phyloP scores from a whole-genome alignment of 2,888 invertebrate species.

The Agrilus mali region DNA sequence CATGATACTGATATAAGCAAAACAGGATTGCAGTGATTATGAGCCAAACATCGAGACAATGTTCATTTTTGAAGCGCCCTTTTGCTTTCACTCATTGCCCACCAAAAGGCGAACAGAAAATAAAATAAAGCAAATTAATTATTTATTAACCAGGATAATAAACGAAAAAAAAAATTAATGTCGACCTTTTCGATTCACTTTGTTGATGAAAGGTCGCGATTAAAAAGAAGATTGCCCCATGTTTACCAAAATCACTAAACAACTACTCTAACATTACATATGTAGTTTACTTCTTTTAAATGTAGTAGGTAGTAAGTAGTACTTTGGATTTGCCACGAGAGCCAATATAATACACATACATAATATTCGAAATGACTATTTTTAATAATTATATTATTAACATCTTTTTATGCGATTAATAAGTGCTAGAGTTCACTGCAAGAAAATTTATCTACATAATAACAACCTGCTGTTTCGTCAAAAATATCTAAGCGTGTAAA shows the following conservation, averaged over 20 bases:
- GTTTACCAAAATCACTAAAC: constrained; percentile 26
- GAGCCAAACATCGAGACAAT: too few relatives aligned
- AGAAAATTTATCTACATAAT: constrained; percentile 7
- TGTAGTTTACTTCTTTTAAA: constrained; percentile 16
- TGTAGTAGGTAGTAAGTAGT: constrained; percentile 21
- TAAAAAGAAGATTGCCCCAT: constrained; percentile 22
- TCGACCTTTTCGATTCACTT: too few relatives aligned
- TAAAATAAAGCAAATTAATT: too few relatives aligned
- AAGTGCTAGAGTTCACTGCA: constrained; percentile 9
- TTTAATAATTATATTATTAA: constrained; percentile 13
- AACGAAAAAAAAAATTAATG: too few relatives aligned
- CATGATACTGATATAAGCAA: too few relatives aligned
- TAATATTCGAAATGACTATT: constrained; percentile 23
- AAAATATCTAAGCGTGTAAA: constrained; percentile 11
- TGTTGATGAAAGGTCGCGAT: too few relatives aligned
- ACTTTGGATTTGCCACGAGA: constrained; percentile 29
- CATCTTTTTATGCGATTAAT: constrained; percentile 10
- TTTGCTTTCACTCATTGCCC: too few relatives aligned
- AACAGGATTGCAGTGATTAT: too few relatives aligned
- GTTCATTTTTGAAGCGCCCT: too few relatives aligned
- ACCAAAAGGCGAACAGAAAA: too few relatives aligned
- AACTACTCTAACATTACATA: constrained; percentile 18
- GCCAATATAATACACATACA: constrained; percentile 31
- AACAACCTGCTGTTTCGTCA: constrained; percentile 2
- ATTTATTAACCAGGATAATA: too few relatives aligned